Conservation (phyloP, 2,888 invertebrate genomes). For the Chironomus riparius region DNA sequence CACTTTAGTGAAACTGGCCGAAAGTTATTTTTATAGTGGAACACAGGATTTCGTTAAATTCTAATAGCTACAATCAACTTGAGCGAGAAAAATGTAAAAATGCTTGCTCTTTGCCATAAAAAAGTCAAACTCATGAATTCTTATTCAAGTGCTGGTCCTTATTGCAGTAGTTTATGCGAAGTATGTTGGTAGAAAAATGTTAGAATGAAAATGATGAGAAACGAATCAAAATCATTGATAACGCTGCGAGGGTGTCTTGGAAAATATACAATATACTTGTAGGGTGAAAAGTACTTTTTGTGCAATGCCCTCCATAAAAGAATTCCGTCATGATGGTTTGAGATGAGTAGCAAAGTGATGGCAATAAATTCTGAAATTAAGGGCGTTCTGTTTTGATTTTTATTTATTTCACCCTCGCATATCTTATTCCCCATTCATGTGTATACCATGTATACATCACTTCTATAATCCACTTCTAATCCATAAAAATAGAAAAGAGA, state of each 20-base stretch:
- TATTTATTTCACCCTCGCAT: constrained; percentile 17
- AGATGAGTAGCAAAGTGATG: background rate
- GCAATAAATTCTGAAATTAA: constrained; percentile 22
- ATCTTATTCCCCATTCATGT: background rate
- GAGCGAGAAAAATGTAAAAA: no score
- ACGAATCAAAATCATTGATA: no score
- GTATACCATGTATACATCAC: no score
- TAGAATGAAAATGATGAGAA: no score
- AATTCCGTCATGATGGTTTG: background rate
- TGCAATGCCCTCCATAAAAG: background rate
- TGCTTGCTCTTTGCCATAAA: no score
- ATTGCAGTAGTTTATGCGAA: no score
- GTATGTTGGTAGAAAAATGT: no score
- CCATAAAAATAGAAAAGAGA: constrained; percentile 5
- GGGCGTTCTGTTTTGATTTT: constrained; percentile 27
- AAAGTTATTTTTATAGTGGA: no score
- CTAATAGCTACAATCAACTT: no score
- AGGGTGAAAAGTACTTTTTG: background rate
- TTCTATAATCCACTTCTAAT: background rate
- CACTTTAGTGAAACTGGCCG: no score
- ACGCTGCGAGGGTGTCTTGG: background rate
- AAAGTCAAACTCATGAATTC: no score
- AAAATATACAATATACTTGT: background rate
- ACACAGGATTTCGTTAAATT: constrained; percentile 1
- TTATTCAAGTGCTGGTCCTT: no score